Conservation (phyloP, 2,113 vertebrate species). For the Atlantisia rogersi region DNA sequence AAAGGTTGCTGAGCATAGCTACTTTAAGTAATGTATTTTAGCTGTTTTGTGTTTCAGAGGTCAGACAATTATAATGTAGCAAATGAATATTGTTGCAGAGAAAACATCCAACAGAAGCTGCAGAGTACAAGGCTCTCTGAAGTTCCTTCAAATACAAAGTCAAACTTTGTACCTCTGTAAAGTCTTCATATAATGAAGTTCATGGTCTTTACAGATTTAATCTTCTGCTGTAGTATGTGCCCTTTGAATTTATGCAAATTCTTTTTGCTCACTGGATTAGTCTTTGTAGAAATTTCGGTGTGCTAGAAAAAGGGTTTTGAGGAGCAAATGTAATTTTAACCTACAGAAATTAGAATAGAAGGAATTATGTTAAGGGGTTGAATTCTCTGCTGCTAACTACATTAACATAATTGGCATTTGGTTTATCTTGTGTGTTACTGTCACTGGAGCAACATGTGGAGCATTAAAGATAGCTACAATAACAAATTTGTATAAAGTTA, state of each 20-base stretch:
- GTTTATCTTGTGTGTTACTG: not conserved
- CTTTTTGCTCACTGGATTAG: not conserved
- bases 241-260: not conserved
- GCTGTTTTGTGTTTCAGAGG: not conserved
- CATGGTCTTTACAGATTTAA: not conserved
- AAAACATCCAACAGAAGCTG: not conserved
- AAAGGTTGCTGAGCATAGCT: not conserved
- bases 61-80: not conserved
- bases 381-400: constrained; percentile 5
- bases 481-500: not conserved
- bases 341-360: not conserved
- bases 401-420: not conserved
- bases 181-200: not conserved
- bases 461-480: not conserved
- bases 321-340: not conserved
- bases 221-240: not conserved
- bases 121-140: not conserved
- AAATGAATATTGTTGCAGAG: not conserved
- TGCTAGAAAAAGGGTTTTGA: not conserved
- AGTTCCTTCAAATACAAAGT: not conserved
- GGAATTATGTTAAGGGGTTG: not conserved
- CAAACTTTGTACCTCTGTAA: not conserved
- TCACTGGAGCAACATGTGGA: not conserved
- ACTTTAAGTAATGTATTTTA: not conserved
- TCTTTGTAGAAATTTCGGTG: not conserved